Evolutionary conservation across 2,797 vertebrate genomes (phyloP), one percentile per base, ranked within the genome.

Genomic region (Enoplosus armatus): DNA sequence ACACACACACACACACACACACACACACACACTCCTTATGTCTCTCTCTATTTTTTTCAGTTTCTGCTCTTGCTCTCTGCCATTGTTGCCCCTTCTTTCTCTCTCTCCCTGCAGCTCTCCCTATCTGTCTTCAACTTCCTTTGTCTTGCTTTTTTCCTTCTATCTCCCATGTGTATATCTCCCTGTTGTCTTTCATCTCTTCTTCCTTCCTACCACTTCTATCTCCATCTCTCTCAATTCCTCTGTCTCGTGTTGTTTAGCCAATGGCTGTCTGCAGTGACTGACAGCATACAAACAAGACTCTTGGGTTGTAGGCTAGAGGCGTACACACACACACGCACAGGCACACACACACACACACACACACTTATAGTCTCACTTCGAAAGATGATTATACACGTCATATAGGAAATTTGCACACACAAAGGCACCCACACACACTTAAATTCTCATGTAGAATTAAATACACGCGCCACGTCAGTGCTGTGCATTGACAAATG

Each of bases 231-330:
- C 70, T 54, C 72, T 77, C 65, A 73, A 31, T 77, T 66, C 54
- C 63, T 64, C 73, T 81, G 66, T 26, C 61, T 53, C 31, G 20
- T 48, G 73, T 88, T 86, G 83, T 89, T 83, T 79, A 85, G 83
- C 79, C 85, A 87, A 70, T 85, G 87, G 84, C 82, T 70, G 62
- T 90, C 86, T 86, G 77, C 68, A 51, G 59, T 90, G 90, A 91
- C 71, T 91, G 88, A 91, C 90, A 82, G 85, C 77, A 81, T 76
- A 85, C 79, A 90, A 88, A 85, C 85, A 88, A 80, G 79, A 84
- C 79, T 70, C 82, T 75, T 71, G 79, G 73, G 72, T 78, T 87
- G 82, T 74, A 80, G 39, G 63, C 77, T 67, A 15, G 65, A 79
- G 62, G 55, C 66, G 1, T 24, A 58, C 45, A 81, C 61, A 58